Evolutionary conservation across 2,113 vertebrate genomes (phyloP).

Genomic region (Eupsittula cactorum): DNA sequence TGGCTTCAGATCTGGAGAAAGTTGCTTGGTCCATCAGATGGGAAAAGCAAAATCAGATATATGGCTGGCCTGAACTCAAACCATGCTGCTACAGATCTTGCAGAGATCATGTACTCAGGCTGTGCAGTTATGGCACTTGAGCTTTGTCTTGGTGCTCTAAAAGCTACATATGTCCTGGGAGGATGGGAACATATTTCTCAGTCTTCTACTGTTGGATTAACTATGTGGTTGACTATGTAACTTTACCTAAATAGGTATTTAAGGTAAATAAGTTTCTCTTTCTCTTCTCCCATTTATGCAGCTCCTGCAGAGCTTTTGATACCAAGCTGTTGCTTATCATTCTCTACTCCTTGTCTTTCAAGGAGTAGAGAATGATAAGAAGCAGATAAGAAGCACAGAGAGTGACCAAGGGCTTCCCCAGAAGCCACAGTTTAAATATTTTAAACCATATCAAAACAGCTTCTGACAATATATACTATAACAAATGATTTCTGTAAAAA

Average conservation of each 20-base stretch:
- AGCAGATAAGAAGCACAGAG: background rate
- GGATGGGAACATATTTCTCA: background rate
- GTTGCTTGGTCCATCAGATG: background rate
- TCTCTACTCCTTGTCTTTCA: background rate
- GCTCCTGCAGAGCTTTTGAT: background rate
- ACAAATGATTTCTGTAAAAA: background rate
- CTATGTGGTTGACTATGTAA: background rate
- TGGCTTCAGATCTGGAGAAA: background rate
- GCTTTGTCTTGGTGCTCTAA: background rate
- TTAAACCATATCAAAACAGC: background rate
- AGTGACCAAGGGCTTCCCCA: background rate
- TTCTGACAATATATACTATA: background rate
- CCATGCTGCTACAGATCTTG: background rate
- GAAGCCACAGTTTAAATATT: background rate
- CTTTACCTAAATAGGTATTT: background rate
- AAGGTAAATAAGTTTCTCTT: background rate
- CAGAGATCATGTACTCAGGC: background rate
- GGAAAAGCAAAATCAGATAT: background rate
- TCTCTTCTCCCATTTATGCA: background rate
- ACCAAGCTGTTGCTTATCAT: background rate
- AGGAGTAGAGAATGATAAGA: background rate
- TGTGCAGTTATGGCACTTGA: background rate
- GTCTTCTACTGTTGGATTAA: background rate
- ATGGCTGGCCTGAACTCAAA: background rate
- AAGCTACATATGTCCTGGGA: background rate